Evolutionary conservation across 2,888 invertebrate species (phyloP), one percentile per base, ranked within the genome.

Genomic region (Alsophila aescularia): DNA sequence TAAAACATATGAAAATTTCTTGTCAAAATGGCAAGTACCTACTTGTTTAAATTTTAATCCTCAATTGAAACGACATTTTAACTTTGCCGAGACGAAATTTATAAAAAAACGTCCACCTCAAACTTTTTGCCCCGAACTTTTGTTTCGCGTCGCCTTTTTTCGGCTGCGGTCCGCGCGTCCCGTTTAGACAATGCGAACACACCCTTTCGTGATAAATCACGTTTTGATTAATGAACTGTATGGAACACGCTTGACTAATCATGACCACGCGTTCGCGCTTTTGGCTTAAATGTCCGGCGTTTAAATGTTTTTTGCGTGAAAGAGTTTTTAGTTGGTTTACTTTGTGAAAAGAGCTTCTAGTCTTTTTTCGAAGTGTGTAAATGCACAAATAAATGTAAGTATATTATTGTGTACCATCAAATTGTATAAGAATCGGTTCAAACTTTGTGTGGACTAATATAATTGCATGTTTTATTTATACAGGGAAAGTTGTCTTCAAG

Each of bases 191-290:
- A 75, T 70, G 60, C 64, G 66, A 66, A 68, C 73, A 77, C 79
- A 73, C 79, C 77, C 75, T 65, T 74, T 71, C 66, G 75, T 76
- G 78, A 87, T 88, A 85, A 88, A 88, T 89, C 87, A 88, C 75
- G 29, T 35, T 35, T 74, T 88, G 89, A 89, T 89, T 88, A 87
- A 90, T 89, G 86, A 81, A 83, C 70, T 71, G 63, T 66, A 62
- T 68, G 70, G 73, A 79, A 70, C 76, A 73, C 67, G 66, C 67
- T 72, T 67, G 64, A 57, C 69, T 73, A 76, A 76, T 75, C 73
- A 74, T 73, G 67, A 69, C 65, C 45, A 67, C 56, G 55, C 45
- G 55, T 47, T 41, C 49, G 31, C 55, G 50, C 49, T 42, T 62
- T 57, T 54, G 60, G 40, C 32, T 55, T 43, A 67, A 61, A 68